phyloP scores from a whole-genome alignment of 2,797 vertebrate genomes.

The Gallinago nigripennis region DNA sequence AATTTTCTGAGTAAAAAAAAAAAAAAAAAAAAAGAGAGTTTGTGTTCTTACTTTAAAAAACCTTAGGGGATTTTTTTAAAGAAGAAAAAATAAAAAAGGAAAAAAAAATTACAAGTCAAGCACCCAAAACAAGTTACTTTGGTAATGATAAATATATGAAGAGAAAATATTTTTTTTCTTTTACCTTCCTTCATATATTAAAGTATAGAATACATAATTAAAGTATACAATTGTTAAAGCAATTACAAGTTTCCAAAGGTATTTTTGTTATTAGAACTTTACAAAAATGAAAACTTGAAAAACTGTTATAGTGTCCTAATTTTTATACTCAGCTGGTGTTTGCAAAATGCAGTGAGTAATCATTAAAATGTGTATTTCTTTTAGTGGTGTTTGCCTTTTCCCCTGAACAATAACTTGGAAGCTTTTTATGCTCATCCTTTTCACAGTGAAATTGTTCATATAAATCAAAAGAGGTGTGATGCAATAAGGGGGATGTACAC shows the following conservation, averaged over 20 bases:
- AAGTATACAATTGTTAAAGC: not conserved
- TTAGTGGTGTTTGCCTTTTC: not conserved
- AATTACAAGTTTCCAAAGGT: not conserved
- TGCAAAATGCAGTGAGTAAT: not conserved
- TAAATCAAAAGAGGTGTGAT: not conserved
- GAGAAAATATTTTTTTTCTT: not conserved
- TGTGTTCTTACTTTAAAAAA: not conserved
- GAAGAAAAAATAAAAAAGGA: rapidly evolving
- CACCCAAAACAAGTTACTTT: not conserved
- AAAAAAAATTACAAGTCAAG: not conserved
- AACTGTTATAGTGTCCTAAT: not conserved
- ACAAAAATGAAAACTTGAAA: not conserved
- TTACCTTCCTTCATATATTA: not conserved
- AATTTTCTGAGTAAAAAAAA: not conserved
- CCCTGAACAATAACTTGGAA: not conserved
- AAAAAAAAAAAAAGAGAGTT: no score
- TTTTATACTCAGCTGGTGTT: not conserved
- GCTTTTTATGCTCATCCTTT: not conserved
- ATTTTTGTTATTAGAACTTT: not conserved
- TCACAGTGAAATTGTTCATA: not conserved
- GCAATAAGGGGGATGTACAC: not conserved
- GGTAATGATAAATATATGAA: not conserved
- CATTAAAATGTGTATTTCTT: not conserved
- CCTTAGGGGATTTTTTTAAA: not conserved
- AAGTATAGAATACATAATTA: not conserved